phyloP scores from a whole-genome alignment of 1,140 invertebrate genomes.

The Lamellibrachia luymesi region DNA sequence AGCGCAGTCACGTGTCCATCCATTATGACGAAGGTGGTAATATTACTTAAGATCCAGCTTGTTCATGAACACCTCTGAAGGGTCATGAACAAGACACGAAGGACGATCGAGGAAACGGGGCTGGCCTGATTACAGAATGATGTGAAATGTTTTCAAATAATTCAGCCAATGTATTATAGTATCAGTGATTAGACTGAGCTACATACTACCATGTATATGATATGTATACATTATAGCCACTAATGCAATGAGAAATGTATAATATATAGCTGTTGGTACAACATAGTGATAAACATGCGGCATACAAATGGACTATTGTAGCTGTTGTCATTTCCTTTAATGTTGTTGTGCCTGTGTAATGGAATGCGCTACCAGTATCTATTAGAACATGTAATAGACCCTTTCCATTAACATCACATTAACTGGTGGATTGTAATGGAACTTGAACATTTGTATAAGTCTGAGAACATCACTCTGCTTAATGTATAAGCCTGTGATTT shows the following conservation, averaged over 20 bases:
- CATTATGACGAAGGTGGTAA: background rate
- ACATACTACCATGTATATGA: background rate
- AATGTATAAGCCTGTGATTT: too few species aligned
- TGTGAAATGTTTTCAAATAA: background rate
- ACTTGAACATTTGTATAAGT: too few species aligned
- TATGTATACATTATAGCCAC: background rate
- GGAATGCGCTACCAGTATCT: too few species aligned
- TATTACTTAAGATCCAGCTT: background rate
- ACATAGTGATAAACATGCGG: background rate
- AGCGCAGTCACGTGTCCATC: background rate
- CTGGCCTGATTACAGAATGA: background rate
- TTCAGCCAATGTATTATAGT: background rate
- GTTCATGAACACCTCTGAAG: background rate
- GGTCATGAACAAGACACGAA: background rate
- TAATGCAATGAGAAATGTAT: background rate
- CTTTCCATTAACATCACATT: too few species aligned
- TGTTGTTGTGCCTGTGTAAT: too few species aligned
- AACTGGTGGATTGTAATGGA: too few species aligned
- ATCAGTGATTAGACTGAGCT: background rate
- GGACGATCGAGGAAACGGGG: background rate
- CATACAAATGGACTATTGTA: background rate
- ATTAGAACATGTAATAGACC: too few species aligned
- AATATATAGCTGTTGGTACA: background rate
- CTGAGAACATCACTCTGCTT: too few species aligned
- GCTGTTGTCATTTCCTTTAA: background rate